A percentile compares a stretch with the other conserved stretches of the same genome.
These are phyloP conservation scores for Boleophthalmus pectinirostris DNA, from an alignment of 2,113 vertebrate species.

Conservation along the genomic window DNA sequence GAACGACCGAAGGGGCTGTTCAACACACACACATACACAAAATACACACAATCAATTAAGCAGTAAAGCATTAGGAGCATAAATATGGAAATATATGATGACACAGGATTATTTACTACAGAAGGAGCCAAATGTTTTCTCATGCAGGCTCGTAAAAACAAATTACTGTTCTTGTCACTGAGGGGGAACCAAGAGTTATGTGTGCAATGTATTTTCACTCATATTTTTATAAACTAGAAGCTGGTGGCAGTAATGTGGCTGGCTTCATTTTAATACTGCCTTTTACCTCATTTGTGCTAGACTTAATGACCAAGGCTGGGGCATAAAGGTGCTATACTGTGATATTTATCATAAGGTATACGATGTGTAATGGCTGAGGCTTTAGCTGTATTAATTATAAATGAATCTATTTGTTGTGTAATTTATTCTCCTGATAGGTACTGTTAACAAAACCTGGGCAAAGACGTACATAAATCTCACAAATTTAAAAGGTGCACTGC, in stretches of 20 bases:
- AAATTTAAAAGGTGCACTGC: not conserved
- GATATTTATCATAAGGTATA: not conserved
- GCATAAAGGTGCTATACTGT: not conserved
- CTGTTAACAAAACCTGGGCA: too few species aligned
- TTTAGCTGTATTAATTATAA: not conserved
- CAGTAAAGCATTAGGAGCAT: conserved; percentile 28
- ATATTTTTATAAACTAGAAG: conserved; percentile 40
- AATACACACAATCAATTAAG: conserved; percentile 47
- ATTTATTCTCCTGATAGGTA: not conserved
- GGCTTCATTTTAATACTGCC: conserved; percentile 38
- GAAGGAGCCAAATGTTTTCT: conserved; percentile 45
- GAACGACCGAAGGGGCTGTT: conserved; percentile 91
- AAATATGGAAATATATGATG: conserved; percentile 49
- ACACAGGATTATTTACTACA: conserved; percentile 50
- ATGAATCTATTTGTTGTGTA: not conserved
- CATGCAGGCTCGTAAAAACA: conserved; percentile 51
- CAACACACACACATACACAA: conserved; percentile 35
- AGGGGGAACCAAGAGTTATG: conserved; percentile 46
- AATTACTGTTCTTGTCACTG: conserved; percentile 54
- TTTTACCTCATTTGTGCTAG: conserved; percentile 40
- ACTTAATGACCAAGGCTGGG: not conserved
- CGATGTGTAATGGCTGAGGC: not conserved
- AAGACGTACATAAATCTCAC: not conserved
- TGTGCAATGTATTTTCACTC: conserved; percentile 42
- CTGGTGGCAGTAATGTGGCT: conserved; percentile 24